Conservation (phyloP, 2,113 vertebrate species). For the Marcusenius ussheri region DNA sequence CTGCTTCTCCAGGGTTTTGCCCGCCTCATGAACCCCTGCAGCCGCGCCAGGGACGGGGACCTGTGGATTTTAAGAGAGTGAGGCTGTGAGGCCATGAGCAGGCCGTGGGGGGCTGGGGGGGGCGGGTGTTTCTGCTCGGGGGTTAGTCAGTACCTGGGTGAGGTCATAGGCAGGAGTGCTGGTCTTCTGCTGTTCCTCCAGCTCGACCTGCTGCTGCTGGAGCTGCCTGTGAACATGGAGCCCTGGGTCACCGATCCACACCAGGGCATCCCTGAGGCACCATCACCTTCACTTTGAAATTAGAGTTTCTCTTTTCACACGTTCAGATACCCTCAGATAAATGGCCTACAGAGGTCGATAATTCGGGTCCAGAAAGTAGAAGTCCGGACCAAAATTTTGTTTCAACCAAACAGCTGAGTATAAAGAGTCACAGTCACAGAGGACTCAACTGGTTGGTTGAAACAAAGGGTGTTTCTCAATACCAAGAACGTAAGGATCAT, state of each 20-base stretch:
- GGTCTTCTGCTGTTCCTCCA: constrained; percentile 92
- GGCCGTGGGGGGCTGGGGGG: not conserved
- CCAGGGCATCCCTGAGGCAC: not conserved
- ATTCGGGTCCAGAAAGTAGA: not conserved
- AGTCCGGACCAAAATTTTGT: not conserved
- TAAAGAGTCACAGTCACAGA: not conserved
- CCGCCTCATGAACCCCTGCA: constrained; percentile 75
- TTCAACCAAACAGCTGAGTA: not conserved
- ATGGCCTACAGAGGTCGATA: not conserved
- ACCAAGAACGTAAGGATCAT: not conserved
- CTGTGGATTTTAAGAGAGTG: constrained; percentile 47
- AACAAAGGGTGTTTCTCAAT: not conserved
- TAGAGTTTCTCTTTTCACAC: not conserved
- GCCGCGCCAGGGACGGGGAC: constrained; percentile 80
- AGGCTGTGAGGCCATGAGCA: not conserved
- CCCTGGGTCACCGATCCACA: not conserved
- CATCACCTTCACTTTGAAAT: not conserved
- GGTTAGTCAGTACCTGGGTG: constrained; percentile 70
- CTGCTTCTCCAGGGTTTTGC: constrained; percentile 81
- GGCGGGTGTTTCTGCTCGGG: not conserved
- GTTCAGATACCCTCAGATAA: not conserved
- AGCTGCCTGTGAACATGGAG: constrained; percentile 67
- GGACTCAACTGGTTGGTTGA: not conserved
- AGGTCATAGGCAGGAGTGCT: constrained; percentile 86
- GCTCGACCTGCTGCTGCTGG: constrained; percentile 89